Evolutionary conservation across 2,888 invertebrate species (phyloP), one percentile per base, ranked within the genome.

Genomic region (Micoletzkya japonica): DNA sequence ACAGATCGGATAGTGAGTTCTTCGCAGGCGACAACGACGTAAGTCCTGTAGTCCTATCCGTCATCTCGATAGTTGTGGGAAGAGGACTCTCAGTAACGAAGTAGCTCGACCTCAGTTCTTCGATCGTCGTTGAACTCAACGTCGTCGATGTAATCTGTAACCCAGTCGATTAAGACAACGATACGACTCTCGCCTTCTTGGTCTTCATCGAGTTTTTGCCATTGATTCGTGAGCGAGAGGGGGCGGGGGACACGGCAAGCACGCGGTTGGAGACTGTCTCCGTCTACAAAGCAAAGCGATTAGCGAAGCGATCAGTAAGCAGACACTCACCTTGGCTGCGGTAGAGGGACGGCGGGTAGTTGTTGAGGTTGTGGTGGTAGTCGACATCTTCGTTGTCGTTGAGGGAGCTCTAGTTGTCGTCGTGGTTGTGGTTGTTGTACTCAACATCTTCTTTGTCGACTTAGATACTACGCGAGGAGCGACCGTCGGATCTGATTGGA

Each of bases 1-100:
- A 63, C 24, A 63, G n/a, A 3, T 63, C 63, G 7, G 63, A n/a
- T 3, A 63, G n/a, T 4, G 63, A 34, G 14, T 63, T 63, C n/a
- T 30, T 49, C 4, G 44, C 17, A 10, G 60, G 44, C 0, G 4
- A 20, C 30, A 56, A 30, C 20, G 4, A 32, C n/a, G n/a, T 10
- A 6, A n/a, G 24, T 28, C 36, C 36, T 36, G 56, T n/a, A 58
- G 20, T 32, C 2, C 4, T 54, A 30, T 54, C 28, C 30, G 4
- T 58, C 32, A 30, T 32, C 7, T 2, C 30, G 7, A 14, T 30
- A 56, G 4, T 56, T 56, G 30, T 2, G 32, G 3, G 32, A 32
- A 20, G 17, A 54, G 54, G 20, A 20, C 17, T 56, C 17, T 7
- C 34, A 2, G n/a, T 58, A 14, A 36, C 58, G 1, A 32, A 14